Evolutionary conservation across 2,113 vertebrate species (phyloP).

Genomic region (Tetrax tetrax): DNA sequence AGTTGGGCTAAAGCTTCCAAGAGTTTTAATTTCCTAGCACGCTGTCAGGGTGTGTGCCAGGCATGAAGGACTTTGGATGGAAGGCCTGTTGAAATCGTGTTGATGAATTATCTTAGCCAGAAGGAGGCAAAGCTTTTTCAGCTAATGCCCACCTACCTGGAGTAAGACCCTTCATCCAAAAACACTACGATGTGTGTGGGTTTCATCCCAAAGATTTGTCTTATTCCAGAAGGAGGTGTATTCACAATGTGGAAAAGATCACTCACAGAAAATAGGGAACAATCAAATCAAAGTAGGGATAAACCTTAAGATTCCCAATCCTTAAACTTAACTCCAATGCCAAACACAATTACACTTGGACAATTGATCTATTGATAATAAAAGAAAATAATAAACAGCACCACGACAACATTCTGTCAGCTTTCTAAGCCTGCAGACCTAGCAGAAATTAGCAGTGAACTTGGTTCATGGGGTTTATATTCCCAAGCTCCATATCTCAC

Average conservation of each 20-base stretch:
- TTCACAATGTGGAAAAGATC: background rate
- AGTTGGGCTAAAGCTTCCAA: background rate
- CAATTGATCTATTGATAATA: fast-evolving
- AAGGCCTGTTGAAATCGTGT: background rate
- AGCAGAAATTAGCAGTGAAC: background rate
- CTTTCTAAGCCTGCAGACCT: background rate
- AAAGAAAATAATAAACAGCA: background rate
- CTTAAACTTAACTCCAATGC: background rate
- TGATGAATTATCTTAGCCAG: background rate
- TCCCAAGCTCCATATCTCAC: background rate
- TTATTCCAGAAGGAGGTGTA: background rate
- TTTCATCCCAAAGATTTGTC: background rate
- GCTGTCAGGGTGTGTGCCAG: background rate
- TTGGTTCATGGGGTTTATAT: background rate
- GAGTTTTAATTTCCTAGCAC: background rate
- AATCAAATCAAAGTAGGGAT: background rate
- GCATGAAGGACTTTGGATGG: background rate
- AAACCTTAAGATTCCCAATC: background rate
- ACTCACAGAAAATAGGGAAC: background rate
- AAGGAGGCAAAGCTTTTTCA: background rate
- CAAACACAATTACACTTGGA: background rate
- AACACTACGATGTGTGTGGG: background rate
- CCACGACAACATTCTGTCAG: background rate
- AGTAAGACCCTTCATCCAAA: background rate
- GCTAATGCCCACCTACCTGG: background rate